Conservation (phyloP, 2,888 invertebrate genomes). For the Allygus modestus region DNA sequence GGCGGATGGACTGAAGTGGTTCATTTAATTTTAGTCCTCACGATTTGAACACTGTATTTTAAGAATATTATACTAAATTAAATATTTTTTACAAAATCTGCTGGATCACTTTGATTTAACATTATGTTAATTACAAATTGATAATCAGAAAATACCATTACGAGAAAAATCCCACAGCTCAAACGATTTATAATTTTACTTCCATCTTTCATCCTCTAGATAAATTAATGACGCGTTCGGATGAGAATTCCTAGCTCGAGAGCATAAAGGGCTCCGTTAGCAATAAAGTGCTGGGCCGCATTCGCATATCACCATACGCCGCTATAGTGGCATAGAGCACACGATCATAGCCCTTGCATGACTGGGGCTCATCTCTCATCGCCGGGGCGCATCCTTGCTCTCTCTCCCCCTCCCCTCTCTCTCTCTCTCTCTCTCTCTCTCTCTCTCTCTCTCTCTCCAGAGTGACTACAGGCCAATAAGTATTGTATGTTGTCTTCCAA, state of each 20-base stretch:
- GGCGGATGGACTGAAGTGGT: no score
- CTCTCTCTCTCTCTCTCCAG: constrained; percentile 38
- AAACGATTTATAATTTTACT: neutral
- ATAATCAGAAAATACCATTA: no score
- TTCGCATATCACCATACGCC: neutral
- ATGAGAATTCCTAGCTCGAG: neutral
- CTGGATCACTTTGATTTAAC: no score
- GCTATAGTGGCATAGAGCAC: neutral
- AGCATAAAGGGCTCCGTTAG: neutral
- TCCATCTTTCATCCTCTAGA: neutral
- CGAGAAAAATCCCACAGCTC: neutral
- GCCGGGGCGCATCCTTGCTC: neutral
- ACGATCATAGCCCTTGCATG: neutral
- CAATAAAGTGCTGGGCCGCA: neutral
- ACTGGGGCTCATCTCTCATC: constrained; percentile 8
- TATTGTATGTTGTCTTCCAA: no score
- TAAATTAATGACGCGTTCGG: neutral
- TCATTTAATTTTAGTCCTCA: no score
- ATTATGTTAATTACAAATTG: no score
- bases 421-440: constrained; percentile 17
- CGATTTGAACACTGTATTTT: no score
- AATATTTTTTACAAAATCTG: no score
- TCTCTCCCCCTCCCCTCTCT: constrained; percentile 1
- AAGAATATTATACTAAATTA: no score
- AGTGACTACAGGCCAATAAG: no score